phyloP scores from a whole-genome alignment of 1,140 invertebrate species.

The Drosophila auraria region DNA sequence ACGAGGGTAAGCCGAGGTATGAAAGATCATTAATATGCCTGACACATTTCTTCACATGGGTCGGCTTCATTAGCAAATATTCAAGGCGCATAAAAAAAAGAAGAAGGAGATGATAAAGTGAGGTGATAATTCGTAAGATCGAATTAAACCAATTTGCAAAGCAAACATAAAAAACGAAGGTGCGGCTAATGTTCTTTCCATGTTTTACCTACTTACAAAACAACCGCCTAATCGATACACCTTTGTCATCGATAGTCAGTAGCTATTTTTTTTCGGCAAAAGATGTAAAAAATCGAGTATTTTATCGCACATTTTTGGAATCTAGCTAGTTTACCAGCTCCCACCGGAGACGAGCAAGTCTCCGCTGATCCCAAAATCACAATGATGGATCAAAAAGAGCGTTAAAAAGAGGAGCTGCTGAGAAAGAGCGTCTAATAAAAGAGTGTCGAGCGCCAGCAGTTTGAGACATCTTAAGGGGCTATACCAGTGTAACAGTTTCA shows the following conservation, averaged over 20 bases:
- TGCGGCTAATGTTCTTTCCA: constrained; percentile 23
- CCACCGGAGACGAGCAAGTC: no score
- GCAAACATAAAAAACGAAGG: not conserved
- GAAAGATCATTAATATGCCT: constrained; percentile 68
- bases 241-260: constrained; percentile 1
- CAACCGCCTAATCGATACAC: constrained; percentile 8
- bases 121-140: constrained; percentile 37
- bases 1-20: constrained; percentile 21
- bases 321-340: no score
- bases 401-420: no score
- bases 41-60: constrained; percentile 54
- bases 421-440: no score
- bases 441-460: no score
- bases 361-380: no score
- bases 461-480: no score
- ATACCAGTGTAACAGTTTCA: no score
- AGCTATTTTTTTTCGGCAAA: no score
- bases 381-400: no score
- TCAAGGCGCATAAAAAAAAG: constrained; percentile 22
- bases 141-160: constrained; percentile 11
- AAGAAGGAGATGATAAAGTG: constrained; percentile 2
- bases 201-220: not conserved
- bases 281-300: no score
- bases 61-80: constrained; percentile 37
- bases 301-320: no score